Conservation (phyloP, 92 coral and sea anemone genomes). For the Epizoanthus rinbou region DNA sequence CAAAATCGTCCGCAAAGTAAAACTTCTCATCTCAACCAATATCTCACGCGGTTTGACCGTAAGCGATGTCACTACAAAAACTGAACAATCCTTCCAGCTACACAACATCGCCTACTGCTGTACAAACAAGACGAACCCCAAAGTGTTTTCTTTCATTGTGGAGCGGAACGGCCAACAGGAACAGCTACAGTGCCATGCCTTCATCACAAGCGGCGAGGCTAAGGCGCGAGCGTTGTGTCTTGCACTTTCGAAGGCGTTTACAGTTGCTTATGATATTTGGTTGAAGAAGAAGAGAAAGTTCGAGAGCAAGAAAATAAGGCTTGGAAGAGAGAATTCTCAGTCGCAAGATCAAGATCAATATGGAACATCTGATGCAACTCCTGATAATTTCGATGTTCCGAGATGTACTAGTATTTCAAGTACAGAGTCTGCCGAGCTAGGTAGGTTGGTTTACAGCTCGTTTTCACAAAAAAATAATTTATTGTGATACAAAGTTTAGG, state of each 20-base stretch:
- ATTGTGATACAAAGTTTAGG: too few species aligned
- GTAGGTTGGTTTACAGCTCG: not conserved
- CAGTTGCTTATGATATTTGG: slow-evolving; percentile 78
- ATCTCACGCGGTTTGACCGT: slow-evolving; percentile 78
- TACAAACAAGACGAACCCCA: slow-evolving; percentile 66
- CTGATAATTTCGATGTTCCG: not conserved
- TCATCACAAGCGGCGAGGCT: slow-evolving; percentile 72
- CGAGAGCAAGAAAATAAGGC: slow-evolving; percentile 55
- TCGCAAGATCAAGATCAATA: not conserved
- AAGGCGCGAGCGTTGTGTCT: slow-evolving; percentile 72
- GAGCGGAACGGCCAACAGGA: slow-evolving; percentile 65
- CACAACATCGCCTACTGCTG: slow-evolving; percentile 89
- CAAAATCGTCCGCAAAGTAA: slow-evolving; percentile 59
- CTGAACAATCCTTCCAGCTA: slow-evolving; percentile 66
- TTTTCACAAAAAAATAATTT: too few species aligned
- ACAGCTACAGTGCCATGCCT: slow-evolving; percentile 73
- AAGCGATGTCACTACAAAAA: slow-evolving; percentile 63
- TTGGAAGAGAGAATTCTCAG: slow-evolving; percentile 12
- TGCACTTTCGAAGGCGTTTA: slow-evolving; percentile 79
- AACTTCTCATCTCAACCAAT: slow-evolving; percentile 75
- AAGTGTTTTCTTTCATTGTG: slow-evolving; percentile 79
- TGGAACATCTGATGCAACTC: not conserved
- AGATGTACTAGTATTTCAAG: not conserved
- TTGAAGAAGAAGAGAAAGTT: slow-evolving; percentile 58
- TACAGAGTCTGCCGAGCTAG: not conserved